Conservation (phyloP, 2,888 invertebrate species). For the Sesamia inferens region DNA sequence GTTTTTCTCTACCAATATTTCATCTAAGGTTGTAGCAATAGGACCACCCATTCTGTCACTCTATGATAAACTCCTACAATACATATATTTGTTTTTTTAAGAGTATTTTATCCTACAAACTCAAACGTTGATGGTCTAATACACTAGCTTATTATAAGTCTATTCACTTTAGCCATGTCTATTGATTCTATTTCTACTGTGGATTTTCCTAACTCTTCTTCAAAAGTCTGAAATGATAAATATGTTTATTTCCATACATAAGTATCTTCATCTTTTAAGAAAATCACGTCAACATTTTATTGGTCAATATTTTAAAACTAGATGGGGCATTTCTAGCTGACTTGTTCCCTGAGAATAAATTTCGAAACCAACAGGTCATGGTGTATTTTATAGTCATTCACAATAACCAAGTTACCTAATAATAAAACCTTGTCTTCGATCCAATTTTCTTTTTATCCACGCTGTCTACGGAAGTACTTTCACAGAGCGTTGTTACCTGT, state of each 20-base stretch:
- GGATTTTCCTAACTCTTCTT: not conserved
- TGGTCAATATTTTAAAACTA: not conserved
- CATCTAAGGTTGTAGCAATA: not conserved
- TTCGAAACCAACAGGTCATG: not conserved
- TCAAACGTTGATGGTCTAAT: no score
- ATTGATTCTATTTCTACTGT: not conserved
- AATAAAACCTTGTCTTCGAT: conserved; percentile 3
- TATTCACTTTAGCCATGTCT: no score
- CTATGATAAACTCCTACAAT: not conserved
- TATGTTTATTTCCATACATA: not conserved
- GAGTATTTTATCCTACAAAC: not conserved
- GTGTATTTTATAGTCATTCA: not conserved
- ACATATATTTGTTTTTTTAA: not conserved
- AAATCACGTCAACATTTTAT: not conserved
- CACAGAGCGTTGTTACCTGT: conserved; percentile 63
- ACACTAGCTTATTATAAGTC: no score
- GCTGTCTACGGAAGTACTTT: conserved; percentile 65
- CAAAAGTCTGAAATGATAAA: not conserved
- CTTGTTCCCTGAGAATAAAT: not conserved
- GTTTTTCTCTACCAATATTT: not conserved
- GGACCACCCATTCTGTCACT: not conserved
- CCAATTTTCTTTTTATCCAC: conserved; percentile 10
- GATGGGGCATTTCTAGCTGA: not conserved
- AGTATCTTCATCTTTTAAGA: no score
- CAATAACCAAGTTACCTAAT: not conserved